Conservation (phyloP, 2,113 vertebrate genomes). For the Plecotus auritus region DNA sequence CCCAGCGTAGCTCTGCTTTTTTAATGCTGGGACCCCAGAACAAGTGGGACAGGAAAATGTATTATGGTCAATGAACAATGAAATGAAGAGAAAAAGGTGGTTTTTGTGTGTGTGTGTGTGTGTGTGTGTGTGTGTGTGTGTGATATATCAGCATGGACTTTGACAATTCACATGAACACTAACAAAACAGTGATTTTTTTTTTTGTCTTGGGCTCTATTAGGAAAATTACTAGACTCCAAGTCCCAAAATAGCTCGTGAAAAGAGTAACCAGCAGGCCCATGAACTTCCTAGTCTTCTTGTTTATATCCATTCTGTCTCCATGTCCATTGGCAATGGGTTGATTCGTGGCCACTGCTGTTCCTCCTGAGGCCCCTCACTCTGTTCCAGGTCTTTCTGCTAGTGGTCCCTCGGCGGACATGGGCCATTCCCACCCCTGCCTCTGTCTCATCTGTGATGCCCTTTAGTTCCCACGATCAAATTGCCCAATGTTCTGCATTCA, state of each 20-base stretch:
- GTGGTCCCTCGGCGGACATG: neutral
- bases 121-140: neutral
- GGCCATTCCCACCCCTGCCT: accelerated
- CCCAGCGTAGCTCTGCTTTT: neutral
- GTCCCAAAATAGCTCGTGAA: neutral
- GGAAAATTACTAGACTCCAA: neutral
- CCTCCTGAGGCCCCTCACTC: neutral
- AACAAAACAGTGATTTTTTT: neutral
- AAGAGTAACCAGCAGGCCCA: neutral
- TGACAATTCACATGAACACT: neutral
- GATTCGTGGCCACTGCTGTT: neutral
- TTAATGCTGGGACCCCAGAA: neutral
- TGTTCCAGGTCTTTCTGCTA: neutral
- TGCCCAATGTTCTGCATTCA: neutral
- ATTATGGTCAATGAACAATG: neutral
- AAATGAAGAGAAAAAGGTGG: neutral
- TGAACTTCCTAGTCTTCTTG: neutral
- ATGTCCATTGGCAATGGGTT: neutral
- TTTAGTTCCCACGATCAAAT: neutral
- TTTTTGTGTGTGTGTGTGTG: neutral
- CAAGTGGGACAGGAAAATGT: neutral
- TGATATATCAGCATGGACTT: neutral
- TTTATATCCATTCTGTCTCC: neutral
- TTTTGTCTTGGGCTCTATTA: neutral
- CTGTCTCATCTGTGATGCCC: neutral